Percentiles rank a stretch among this genome's conserved stretches.
These are phyloP conservation scores for Polymixis lichenea DNA, from an alignment of 2,888 invertebrate genomes.

Conservation along the genomic window DNA sequence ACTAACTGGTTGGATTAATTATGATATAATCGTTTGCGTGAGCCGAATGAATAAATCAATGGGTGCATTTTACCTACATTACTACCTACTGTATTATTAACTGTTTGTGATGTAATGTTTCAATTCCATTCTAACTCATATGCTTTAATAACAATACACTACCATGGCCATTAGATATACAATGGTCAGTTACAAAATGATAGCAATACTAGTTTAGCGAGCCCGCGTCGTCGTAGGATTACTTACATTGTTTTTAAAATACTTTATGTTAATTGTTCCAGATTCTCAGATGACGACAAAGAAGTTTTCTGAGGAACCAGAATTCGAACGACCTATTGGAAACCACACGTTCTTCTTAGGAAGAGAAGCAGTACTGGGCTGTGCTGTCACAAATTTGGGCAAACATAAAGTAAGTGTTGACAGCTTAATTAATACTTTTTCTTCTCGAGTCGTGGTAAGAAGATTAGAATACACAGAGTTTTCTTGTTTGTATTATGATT, in stretches of 20 bases:
- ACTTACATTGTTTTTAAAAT: too few relatives aligned
- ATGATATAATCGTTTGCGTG: slow-evolving; percentile 35
- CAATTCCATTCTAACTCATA: not conserved
- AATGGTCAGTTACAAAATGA: not conserved
- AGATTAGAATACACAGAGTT: not conserved
- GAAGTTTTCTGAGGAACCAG: slow-evolving; percentile 90
- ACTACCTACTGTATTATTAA: not conserved
- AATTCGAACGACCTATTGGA: slow-evolving; percentile 91
- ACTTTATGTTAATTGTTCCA: slow-evolving; percentile 79
- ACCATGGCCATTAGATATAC: not conserved
- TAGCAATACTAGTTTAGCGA: not conserved
- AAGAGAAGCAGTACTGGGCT: slow-evolving; percentile 92
- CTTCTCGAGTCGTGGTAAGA: not conserved
- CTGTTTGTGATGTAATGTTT: not conserved
- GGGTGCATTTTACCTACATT: slow-evolving; percentile 18
- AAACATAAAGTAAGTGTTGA: slow-evolving; percentile 91
- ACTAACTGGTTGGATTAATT: slow-evolving; percentile 4
- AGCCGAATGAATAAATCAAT: slow-evolving; percentile 36
- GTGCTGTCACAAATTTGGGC: slow-evolving; percentile 91
- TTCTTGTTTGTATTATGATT: not conserved
- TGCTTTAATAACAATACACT: not conserved
- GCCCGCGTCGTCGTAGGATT: too few relatives aligned
- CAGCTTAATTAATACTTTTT: not conserved
- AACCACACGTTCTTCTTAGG: slow-evolving; percentile 92
- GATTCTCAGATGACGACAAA: slow-evolving; percentile 91